Evolutionary conservation across 2,113 vertebrate genomes (phyloP), one percentile per base, ranked within the genome.

Genomic region (Pachyramphus minor): DNA sequence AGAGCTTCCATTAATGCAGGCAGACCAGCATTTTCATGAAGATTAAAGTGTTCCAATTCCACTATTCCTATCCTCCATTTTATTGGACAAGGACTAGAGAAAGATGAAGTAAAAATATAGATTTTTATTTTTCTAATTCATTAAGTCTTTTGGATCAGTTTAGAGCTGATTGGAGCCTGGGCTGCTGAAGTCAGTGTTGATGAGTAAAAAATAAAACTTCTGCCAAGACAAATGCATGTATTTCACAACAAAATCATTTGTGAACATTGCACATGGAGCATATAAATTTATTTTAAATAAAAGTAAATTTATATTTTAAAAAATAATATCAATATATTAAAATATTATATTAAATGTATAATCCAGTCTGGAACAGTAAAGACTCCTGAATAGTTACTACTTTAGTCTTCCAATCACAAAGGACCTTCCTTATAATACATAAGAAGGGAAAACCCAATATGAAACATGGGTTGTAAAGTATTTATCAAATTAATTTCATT

Each of bases 21-120:
- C 81, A 94, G 75, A 41, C 55, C 72, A 82, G 78, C 68, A 39
- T 92, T 92, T 90, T 92, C 85, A 58, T 78, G 47, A 95, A 90
- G 73, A 90, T 75, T 94, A 37, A 90, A 94, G 73, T 93, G 79
- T 78, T 86, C 55, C 72, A 77, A 63, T 85, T 90, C 50, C 41
- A 80, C 58, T 52, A 63, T 55, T 93, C 91, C 71, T 91, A 74
- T 84, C 67, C 66, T 84, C 69, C 41, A 39, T 77, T 84, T 96
- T 90, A 74, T 37, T 3, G 53, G 68, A 68, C 73, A 68, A 78
- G 23, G 44, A 60, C 44, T 49, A 9, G 39, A 6, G 31, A 94
- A 84, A 93, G 80, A 88, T 59, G 56, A 93, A 59, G 45, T 89
- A 44, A 91, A 95, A 84, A 4, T 20, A n/a, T 4, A 49, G 33